Evolutionary conservation across 2,888 invertebrate species (phyloP).

Genomic region (Cataglyphis albicans): DNA sequence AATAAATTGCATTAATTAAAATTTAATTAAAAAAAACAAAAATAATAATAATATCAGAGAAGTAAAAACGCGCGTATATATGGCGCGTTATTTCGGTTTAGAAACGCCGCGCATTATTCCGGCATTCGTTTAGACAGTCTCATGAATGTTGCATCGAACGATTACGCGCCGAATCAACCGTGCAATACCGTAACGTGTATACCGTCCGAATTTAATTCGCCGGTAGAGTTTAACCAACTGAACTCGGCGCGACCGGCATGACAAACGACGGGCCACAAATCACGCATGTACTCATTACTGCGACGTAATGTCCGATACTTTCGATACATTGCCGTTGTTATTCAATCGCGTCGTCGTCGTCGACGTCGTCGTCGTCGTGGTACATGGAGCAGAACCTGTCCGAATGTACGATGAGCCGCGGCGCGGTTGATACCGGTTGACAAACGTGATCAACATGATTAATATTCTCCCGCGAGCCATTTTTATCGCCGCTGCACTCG

Average conservation of each 20-base stretch:
- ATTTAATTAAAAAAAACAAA: neutral
- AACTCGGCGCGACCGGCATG: constrained; percentile 35
- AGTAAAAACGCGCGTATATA: neutral
- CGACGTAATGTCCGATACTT: constrained; percentile 37
- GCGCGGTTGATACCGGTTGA: constrained; percentile 49
- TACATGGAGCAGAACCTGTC: constrained; percentile 44
- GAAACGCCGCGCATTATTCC: constrained; percentile 22
- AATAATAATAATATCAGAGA: neutral
- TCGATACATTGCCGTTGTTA: constrained; percentile 38
- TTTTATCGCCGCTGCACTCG: constrained; percentile 22
- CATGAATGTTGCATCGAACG: constrained; percentile 57
- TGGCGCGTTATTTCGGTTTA: neutral
- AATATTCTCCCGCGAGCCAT: constrained; percentile 35
- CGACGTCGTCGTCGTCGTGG: constrained; percentile 19
- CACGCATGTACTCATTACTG: constrained; percentile 52
- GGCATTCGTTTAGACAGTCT: constrained; percentile 33
- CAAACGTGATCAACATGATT: constrained; percentile 52
- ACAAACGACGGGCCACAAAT: constrained; percentile 39
- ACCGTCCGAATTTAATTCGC: constrained; percentile 47
- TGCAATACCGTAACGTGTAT: constrained; percentile 31
- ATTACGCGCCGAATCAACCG: constrained; percentile 53
- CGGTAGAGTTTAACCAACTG: constrained; percentile 45
- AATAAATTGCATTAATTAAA: neutral
- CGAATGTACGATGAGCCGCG: constrained; percentile 46
- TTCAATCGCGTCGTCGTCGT: constrained; percentile 15